phyloP scores from a whole-genome alignment of 2,797 vertebrate species.

The Allobates femoralis region DNA sequence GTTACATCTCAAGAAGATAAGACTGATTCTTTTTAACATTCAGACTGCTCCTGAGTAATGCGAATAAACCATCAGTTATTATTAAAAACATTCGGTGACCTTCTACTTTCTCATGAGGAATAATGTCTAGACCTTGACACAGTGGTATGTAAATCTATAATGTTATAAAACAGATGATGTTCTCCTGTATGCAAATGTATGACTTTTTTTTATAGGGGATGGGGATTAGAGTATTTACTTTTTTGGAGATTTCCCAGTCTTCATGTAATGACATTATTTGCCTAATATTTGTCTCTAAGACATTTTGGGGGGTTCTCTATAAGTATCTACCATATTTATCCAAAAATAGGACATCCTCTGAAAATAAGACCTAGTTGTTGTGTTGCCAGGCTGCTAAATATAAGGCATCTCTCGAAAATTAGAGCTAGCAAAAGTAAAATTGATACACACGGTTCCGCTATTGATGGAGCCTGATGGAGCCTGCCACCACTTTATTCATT shows the following conservation, averaged over 20 bases:
- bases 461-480: too few relatives aligned
- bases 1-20: conserved; percentile 44
- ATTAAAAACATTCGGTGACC: conserved; percentile 46
- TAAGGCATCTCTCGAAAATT: too few relatives aligned
- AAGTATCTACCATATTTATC: too few relatives aligned
- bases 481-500: too few relatives aligned
- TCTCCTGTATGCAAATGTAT: neutral
- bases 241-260: neutral
- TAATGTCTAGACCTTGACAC: conserved; percentile 9
- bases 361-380: too few relatives aligned
- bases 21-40: conserved; percentile 43
- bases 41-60: conserved; percentile 27
- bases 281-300: neutral
- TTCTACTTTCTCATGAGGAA: conserved; percentile 52
- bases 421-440: too few relatives aligned
- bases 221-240: neutral
- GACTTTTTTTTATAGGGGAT: neutral
- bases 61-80: conserved; percentile 34
- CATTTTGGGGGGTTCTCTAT: too few relatives aligned
- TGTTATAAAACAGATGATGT: conserved; percentile 44
- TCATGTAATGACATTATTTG: neutral
- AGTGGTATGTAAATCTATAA: conserved; percentile 42
- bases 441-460: too few relatives aligned
- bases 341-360: too few relatives aligned
- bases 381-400: too few relatives aligned